Evolutionary conservation across 2,888 invertebrate species (phyloP), one percentile per base, ranked within the genome.

Genomic region (Temnothorax rugatulus): DNA sequence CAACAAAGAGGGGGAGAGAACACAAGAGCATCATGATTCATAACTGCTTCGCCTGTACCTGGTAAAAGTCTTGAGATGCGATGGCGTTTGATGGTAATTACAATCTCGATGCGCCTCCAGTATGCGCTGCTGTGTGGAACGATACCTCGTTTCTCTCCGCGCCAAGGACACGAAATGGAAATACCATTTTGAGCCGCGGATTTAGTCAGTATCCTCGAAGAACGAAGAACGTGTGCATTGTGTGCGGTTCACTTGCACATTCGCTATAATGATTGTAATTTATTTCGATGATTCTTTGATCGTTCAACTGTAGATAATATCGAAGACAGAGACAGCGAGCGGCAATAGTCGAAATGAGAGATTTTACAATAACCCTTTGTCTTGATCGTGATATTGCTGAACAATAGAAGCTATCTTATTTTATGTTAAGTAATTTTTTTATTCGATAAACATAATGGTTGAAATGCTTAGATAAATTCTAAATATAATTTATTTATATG

Each of bases 261-360:
- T 41, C 34, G 29, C 38, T 15, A 29, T 82, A 84, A 79, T 66
- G 52, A 75, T 77, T n/a, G 54, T 63, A 77, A 74, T 63, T 81
- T 81, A 15, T 73, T 25, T 74, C n/a, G 75, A 84, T 79, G 73
- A 85, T 66, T 50, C 50, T 34, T 66, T 57, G 84, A 87, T 79
- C 79, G 59, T 25, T 74, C 68, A 69, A 86, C 82, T 83, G 66
- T 82, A 52, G 25, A 61, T 61, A 84, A 87, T 86, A 68, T 50
- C 34, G 41, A 54, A 61, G 73, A 11, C 9, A 18, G 44, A 57
- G 38, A 77, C 29, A 38, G n/a, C 29, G 25, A 73, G 61, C 29
- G 44, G 18, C 38, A 11, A 41, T 50, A 59, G 76, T 41, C n/a
- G n/a, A 44, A 61, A 61, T 41, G 57, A 54, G 21, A 47, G 13